These are phyloP conservation scores for Emmelina monodactyla DNA, from an alignment of 2,888 invertebrate species.

Conservation along the genomic window DNA sequence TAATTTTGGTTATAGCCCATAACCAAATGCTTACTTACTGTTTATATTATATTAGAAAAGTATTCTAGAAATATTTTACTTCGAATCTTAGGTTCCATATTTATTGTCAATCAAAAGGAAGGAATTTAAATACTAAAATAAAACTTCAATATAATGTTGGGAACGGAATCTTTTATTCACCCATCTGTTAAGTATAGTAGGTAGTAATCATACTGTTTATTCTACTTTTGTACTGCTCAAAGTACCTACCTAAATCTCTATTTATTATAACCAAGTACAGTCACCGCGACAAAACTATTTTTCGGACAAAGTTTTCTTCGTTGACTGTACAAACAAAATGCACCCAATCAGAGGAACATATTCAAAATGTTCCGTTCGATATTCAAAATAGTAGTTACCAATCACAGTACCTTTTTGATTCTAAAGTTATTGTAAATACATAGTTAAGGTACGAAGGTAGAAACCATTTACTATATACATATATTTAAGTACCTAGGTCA, in stretches of 20 bases:
- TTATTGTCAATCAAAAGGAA: constrained; percentile 23
- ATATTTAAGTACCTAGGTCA: background rate
- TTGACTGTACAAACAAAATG: constrained; percentile 28
- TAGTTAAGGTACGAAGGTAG: too few relatives aligned
- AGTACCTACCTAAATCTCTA: constrained; percentile 61
- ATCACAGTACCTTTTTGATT: constrained; percentile 54
- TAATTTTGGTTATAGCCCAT: too few relatives aligned
- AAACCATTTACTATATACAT: too few relatives aligned
- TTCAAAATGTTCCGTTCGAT: background rate
- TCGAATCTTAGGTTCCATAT: too few relatives aligned
- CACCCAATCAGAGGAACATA: constrained; percentile 29
- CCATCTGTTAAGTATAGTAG: constrained; percentile 54
- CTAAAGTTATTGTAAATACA: too few relatives aligned
- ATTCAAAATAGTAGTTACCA: constrained; percentile 35
- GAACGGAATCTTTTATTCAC: constrained; percentile 65
- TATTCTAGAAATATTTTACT: too few relatives aligned
- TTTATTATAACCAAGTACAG: constrained; percentile 40
- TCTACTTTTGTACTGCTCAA: constrained; percentile 63
- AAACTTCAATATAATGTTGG: constrained; percentile 29
- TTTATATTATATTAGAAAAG: too few relatives aligned
- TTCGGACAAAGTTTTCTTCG: background rate
- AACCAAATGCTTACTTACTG: too few relatives aligned
- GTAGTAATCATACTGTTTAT: constrained; percentile 59
- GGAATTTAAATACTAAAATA: constrained; percentile 25
- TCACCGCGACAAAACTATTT: background rate